phyloP scores from a whole-genome alignment of 2,113 vertebrate genomes.

The Microtus montanus region DNA sequence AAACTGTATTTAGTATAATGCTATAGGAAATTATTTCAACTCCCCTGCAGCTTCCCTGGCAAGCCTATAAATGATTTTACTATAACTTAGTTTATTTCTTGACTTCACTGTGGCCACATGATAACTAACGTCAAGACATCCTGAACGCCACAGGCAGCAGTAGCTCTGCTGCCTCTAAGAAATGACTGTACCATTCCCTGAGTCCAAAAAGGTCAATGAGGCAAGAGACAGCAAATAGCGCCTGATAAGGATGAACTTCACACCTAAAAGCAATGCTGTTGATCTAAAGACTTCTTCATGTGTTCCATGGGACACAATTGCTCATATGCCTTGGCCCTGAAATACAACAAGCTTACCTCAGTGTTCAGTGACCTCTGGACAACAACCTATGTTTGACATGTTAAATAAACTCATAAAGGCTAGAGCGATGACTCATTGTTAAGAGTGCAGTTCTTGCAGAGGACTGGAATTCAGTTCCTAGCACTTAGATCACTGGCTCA shows the following conservation, averaged over 20 bases:
- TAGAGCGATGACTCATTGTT: neutral
- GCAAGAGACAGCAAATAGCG: neutral
- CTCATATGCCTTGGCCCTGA: neutral
- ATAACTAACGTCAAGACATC: neutral
- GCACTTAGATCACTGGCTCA: neutral
- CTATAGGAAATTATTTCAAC: constrained; percentile 35
- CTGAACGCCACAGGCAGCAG: neutral
- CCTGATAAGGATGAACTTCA: neutral
- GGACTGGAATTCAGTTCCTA: neutral
- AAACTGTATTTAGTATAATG: constrained; percentile 14
- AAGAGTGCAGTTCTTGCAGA: neutral
- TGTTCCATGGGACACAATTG: neutral
- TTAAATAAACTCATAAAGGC: neutral
- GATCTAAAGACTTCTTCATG: neutral
- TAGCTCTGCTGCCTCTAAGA: neutral
- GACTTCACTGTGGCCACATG: neutral
- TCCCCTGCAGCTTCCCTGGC: constrained; percentile 43
- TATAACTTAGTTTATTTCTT: constrained; percentile 37
- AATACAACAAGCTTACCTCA: neutral
- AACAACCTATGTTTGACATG: neutral
- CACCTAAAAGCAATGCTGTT: neutral
- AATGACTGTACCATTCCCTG: neutral
- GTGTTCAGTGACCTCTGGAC: neutral
- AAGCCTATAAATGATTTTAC: neutral
- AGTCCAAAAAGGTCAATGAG: neutral